Base-by-base conservation (phyloP, 2,888 invertebrate genomes). In the Tipula confusa region DNA sequence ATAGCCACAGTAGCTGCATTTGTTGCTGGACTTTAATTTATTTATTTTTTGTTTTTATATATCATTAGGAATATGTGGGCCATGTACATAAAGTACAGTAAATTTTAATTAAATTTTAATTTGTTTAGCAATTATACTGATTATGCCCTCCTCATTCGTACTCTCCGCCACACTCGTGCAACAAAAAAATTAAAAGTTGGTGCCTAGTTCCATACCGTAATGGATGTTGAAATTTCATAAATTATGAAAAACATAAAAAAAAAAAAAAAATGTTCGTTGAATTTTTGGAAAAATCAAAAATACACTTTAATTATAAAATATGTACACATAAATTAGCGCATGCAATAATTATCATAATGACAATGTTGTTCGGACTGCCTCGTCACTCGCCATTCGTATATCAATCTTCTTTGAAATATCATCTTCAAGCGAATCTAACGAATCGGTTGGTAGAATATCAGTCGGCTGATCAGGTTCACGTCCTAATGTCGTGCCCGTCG, bases 261-360 rank as follows among this genome's bases (percentile, higher is more conserved):
- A 48, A 48, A n/a, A 48, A 48, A 48, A n/a, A 43, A 43, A 43
- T 64, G 43, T 64, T 64, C 24, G 64, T 24, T 9, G 64, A 9
- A 64, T 24, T 64, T 64, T 64, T 64, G 64, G 18, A 64, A 64
- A 64, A 64, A 64, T 64, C 64, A 64, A 64, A 64, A 64, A 64
- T 64, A 64, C 64, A 0, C 24, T 64, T 64, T 64, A 64, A 64
- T 64, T 64, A 64, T 64, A 64, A 64, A 64, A 64, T 64, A 64
- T 64, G 64, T 64, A 64, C 64, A 64, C 2, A 64, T 24, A 24
- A 64, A 24, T 64, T 64, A 64, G 24, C n/a, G n/a, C 24, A 24
- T 24, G 64, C 24, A 9, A 64, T 1, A 24, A 43, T 43, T 64
- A 64, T 24, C 24, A 2, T 7, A 64, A 24, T 64, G 7, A 24